Percentiles rank a stretch among this genome's conserved stretches.
These are phyloP conservation scores for Saturnia pavonia DNA, from an alignment of 2,888 invertebrate genomes.

Conservation along the genomic window DNA sequence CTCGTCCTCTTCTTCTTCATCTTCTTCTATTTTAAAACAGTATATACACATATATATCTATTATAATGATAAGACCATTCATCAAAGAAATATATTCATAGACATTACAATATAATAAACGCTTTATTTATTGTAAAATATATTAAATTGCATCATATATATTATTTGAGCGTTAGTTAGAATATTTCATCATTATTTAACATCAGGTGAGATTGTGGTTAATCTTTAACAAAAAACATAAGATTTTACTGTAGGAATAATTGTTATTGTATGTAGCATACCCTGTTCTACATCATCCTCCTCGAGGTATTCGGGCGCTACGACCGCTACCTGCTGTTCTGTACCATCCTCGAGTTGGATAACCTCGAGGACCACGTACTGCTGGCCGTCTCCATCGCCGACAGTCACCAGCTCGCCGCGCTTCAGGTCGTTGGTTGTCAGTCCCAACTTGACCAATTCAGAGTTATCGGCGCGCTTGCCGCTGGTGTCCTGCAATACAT, in stretches of 20 bases:
- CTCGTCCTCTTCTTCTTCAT: slow-evolving; percentile 7
- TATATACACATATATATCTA: too few relatives aligned
- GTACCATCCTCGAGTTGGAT: slow-evolving; percentile 89
- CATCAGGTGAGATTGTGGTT: too few relatives aligned
- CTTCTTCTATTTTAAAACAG: not conserved
- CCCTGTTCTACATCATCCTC: slow-evolving; percentile 19
- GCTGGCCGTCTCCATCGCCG: slow-evolving; percentile 83
- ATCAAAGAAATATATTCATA: too few relatives aligned
- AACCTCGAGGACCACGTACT: slow-evolving; percentile 95
- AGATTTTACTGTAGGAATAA: too few relatives aligned
- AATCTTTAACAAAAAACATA: too few relatives aligned
- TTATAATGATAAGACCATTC: not conserved
- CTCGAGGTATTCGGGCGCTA: slow-evolving; percentile 62
- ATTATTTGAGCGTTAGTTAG: too few relatives aligned
- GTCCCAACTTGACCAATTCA: slow-evolving; percentile 49
- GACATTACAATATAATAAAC: too few relatives aligned
- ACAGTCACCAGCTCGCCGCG: slow-evolving; percentile 63
- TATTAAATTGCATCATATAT: too few relatives aligned
- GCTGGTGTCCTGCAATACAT: slow-evolving; percentile 19
- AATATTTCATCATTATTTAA: too few relatives aligned
- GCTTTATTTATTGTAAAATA: too few relatives aligned
- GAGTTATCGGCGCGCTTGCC: slow-evolving; percentile 39
- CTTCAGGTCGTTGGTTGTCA: slow-evolving; percentile 48
- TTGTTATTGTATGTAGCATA: not conserved
- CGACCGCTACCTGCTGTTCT: slow-evolving; percentile 81